A percentile compares a stretch with the other conserved stretches of the same genome.
Evolutionary conservation across 2,888 invertebrate species (phyloP).

Genomic region (Clusia tigrina): DNA sequence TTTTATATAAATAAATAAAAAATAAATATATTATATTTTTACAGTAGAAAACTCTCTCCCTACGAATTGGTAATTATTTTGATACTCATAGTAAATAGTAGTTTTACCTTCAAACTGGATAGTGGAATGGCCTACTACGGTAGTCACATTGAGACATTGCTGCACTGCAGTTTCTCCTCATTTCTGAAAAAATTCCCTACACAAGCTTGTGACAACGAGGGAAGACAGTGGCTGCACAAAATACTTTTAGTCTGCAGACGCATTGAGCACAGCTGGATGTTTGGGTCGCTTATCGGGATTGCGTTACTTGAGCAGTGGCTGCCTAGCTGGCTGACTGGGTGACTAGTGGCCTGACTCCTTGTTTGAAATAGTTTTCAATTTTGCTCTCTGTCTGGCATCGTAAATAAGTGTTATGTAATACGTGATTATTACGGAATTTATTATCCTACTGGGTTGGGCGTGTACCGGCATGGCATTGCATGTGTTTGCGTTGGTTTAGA

Average conservation of each 20-base stretch:
- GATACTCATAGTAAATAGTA: too few relatives aligned
- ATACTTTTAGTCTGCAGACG: neutral
- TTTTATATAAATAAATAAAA: too few relatives aligned
- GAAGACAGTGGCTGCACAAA: neutral
- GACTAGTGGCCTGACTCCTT: conserved; percentile 11
- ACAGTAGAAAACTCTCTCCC: too few relatives aligned
- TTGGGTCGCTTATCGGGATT: conserved; percentile 15
- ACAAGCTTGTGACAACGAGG: too few relatives aligned
- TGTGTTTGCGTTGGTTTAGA: too few relatives aligned
- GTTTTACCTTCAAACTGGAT: too few relatives aligned
- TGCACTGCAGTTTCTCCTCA: too few relatives aligned
- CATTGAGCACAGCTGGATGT: conserved; percentile 26
- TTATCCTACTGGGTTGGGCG: conserved; percentile 3
- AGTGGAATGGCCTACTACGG: too few relatives aligned
- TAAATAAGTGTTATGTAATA: conserved; percentile 35
- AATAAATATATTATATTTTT: too few relatives aligned
- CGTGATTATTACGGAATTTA: conserved; percentile 35
- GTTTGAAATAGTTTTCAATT: conserved; percentile 2
- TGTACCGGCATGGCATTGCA: neutral
- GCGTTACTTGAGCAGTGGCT: neutral
- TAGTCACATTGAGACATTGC: too few relatives aligned
- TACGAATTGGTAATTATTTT: too few relatives aligned
- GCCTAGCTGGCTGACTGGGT: neutral
- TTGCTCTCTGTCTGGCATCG: conserved; percentile 9
- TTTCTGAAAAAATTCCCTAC: too few relatives aligned